A percentile compares a stretch with the other conserved stretches of the same genome.
phyloP scores from a whole-genome alignment of 2,797 vertebrate genomes.

The Catharus ustulatus region DNA sequence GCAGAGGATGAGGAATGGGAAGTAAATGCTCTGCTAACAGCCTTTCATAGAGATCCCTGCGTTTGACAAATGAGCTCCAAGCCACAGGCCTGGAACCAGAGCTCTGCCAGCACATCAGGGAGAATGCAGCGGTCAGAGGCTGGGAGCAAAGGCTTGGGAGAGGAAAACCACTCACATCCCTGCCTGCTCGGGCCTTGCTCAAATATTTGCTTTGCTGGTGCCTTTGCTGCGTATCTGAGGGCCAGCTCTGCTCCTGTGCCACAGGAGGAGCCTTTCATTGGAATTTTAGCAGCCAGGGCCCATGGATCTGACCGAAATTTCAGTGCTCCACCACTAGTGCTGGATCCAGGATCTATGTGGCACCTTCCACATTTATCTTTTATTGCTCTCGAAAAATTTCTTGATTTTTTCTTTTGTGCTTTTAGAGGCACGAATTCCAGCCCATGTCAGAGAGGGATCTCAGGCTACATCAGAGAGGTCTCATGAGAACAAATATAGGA shows the following conservation, averaged over 20 bases:
- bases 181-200: neutral
- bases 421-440: neutral
- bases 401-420: neutral
- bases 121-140: neutral
- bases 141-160: neutral
- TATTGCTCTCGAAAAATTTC: neutral
- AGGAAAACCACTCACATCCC: neutral
- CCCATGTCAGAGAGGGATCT: neutral
- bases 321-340: neutral
- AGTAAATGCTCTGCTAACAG: slow-evolving; percentile 75
- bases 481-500: neutral
- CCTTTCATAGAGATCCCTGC: slow-evolving; percentile 69
- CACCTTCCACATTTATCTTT: neutral
- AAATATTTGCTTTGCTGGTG: neutral
- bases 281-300: neutral
- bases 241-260: neutral
- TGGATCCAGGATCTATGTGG: neutral
- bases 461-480: neutral
- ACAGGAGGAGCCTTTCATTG: neutral
- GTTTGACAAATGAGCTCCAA: slow-evolving; percentile 72
- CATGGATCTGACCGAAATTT: neutral
- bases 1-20: slow-evolving; percentile 69
- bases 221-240: neutral
- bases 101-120: slow-evolving; percentile 49
- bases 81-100: slow-evolving; percentile 28